These are phyloP conservation scores for Mus minutoides DNA, from an alignment of 2,797 vertebrate species.

Conservation along the genomic window DNA sequence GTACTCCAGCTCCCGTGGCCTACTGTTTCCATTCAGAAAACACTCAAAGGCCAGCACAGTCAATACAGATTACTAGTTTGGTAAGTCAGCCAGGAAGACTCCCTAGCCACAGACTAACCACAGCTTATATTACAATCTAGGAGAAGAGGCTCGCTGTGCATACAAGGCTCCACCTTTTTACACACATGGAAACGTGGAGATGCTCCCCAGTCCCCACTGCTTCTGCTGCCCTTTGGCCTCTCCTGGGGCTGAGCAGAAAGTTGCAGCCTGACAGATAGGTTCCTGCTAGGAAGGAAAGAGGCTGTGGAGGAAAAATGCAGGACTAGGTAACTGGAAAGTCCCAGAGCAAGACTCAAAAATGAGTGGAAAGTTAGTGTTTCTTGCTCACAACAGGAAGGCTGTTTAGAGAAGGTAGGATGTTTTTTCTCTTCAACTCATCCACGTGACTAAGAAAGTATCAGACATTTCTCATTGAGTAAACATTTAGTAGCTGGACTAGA, in stretches of 20 bases:
- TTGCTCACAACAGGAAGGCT: background rate
- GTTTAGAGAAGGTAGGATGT: background rate
- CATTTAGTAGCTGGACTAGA: background rate
- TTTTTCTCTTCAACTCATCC: background rate
- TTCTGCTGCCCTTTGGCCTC: background rate
- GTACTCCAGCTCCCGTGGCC: background rate
- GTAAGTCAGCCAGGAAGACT: background rate
- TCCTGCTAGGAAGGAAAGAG: background rate
- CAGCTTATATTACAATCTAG: background rate
- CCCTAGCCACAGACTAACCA: background rate
- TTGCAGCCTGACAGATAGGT: background rate
- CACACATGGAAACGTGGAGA: background rate
- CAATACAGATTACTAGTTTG: background rate
- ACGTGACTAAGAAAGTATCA: background rate
- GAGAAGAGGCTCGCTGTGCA: background rate
- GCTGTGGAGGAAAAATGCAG: background rate
- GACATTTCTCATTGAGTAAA: background rate
- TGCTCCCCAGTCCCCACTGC: background rate
- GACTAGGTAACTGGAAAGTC: background rate
- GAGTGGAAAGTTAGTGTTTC: background rate
- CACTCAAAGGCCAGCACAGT: too few species aligned
- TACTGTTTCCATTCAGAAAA: background rate
- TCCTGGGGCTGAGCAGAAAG: fast-evolving
- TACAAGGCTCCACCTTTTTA: background rate
- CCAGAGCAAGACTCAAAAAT: background rate